Percentiles rank a stretch among this genome's conserved stretches.
These are phyloP conservation scores for Vandiemenella viatica DNA, from an alignment of 2,888 invertebrate genomes.

Conservation along the genomic window DNA sequence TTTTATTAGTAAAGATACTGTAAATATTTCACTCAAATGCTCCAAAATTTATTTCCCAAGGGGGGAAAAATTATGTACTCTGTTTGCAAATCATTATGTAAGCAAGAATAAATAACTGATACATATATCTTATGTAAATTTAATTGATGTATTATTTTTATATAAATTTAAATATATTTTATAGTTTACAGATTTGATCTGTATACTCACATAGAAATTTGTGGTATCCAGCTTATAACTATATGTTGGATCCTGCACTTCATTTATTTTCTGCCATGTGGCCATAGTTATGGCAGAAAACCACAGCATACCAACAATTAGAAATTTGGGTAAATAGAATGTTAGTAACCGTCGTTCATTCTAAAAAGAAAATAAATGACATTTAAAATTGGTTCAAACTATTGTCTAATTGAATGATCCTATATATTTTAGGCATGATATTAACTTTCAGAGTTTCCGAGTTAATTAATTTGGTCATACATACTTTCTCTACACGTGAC, in stretches of 20 bases:
- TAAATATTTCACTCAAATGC: too few relatives aligned
- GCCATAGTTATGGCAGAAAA: slow-evolving; percentile 70
- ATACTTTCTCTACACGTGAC: too few relatives aligned
- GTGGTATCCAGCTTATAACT: slow-evolving; percentile 73
- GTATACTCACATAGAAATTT: slow-evolving; percentile 57
- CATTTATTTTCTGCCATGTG: slow-evolving; percentile 81
- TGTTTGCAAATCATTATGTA: neutral
- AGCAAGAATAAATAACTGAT: neutral
- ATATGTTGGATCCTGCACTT: slow-evolving; percentile 79
- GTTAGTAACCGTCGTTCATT: slow-evolving; percentile 71
- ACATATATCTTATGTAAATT: neutral
- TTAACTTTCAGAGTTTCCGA: neutral
- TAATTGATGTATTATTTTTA: neutral
- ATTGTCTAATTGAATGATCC: neutral
- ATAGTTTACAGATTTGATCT: too few relatives aligned
- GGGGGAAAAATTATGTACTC: neutral
- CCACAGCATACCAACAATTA: slow-evolving; percentile 78
- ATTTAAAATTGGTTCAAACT: neutral
- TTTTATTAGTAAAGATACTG: too few relatives aligned
- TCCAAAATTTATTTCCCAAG: too few relatives aligned
- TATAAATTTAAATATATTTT: too few relatives aligned
- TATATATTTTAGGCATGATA: neutral
- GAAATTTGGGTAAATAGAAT: slow-evolving; percentile 81
- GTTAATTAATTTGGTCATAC: too few relatives aligned
- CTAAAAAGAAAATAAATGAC: slow-evolving; percentile 34